Evolutionary conservation across 2,888 invertebrate species (phyloP).

Genomic region (Hecatera dysodea): DNA sequence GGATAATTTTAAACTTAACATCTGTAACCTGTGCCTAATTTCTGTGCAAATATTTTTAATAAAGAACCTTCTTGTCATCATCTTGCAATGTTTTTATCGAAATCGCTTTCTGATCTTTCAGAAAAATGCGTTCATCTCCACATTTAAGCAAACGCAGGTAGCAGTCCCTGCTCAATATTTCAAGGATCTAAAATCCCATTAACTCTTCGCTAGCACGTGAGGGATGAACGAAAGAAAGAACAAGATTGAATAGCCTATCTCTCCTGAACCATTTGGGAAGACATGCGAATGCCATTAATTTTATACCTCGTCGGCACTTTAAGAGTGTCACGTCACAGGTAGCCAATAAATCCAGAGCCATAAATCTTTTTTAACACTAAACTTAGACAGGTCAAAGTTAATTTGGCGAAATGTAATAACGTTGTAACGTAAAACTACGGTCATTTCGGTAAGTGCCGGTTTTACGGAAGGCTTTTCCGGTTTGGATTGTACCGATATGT

Average conservation of each 20-base stretch:
- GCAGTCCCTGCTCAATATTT: slow-evolving; percentile 30
- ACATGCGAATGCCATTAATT: slow-evolving; percentile 82
- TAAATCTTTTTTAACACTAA: slow-evolving; percentile 62
- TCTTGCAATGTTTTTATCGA: background rate
- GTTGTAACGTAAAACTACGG: slow-evolving; percentile 73
- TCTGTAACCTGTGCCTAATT: too few species aligned
- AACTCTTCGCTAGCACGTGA: slow-evolving; percentile 47
- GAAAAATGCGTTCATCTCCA: slow-evolving; percentile 22
- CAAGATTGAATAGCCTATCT: slow-evolving; percentile 63
- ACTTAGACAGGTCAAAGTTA: slow-evolving; percentile 64
- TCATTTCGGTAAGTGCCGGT: slow-evolving; percentile 69
- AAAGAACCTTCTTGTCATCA: background rate
- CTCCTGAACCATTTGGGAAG: slow-evolving; percentile 72
- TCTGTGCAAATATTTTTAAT: too few species aligned
- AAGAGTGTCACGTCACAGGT: slow-evolving; percentile 60
- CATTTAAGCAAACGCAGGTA: slow-evolving; percentile 33
- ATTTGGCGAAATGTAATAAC: slow-evolving; percentile 70
- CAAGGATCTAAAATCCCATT: slow-evolving; percentile 51
- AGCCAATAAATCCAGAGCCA: slow-evolving; percentile 66
- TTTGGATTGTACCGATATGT: slow-evolving; percentile 71
- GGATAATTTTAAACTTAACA: too few species aligned
- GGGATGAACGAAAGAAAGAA: slow-evolving; percentile 45
- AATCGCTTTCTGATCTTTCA: slow-evolving; percentile 14
- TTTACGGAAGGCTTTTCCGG: slow-evolving; percentile 62
- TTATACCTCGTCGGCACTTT: slow-evolving; percentile 75